Evolutionary conservation across 2,888 invertebrate genomes (phyloP), one percentile per base, ranked within the genome.

Genomic region (Malacosoma neustria): DNA sequence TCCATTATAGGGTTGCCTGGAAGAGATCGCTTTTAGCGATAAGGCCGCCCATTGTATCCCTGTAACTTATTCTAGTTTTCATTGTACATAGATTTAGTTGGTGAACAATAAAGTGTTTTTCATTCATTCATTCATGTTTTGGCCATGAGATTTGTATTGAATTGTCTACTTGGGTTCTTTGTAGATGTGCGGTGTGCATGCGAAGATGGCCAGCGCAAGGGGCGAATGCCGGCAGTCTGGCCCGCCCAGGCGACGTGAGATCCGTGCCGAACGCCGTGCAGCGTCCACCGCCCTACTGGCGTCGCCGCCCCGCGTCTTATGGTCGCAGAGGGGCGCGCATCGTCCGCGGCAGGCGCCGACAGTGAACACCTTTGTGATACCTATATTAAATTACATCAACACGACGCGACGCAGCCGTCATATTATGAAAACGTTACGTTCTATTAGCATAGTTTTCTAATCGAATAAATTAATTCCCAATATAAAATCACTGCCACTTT

Each of bases 121-220:
- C n/a, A n/a, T n/a, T n/a, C n/a, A n/a, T n/a, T n/a, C n/a, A n/a
- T n/a, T n/a, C n/a, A n/a, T n/a, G n/a, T n/a, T n/a, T n/a, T n/a
- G n/a, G n/a, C n/a, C n/a, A n/a, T n/a, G n/a, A n/a, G n/a, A n/a
- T n/a, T n/a, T n/a, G n/a, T n/a, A n/a, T n/a, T n/a, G n/a, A n/a
- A n/a, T n/a, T n/a, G n/a, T n/a, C n/a, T n/a, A n/a, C n/a, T n/a
- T n/a, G n/a, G n/a, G n/a, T n/a, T n/a, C n/a, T n/a, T n/a, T n/a
- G n/a, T 46, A 85, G 85, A 53, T 85, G 85, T 49, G 46, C 79
- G 34, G 85, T 85, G 30, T 85, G 84, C 42, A 81, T 75, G 67
- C 60, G 80, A 42, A 59, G 67, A 14, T 64, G 64, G 48, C 72
- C 72, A 3, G 60, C 60, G 2, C 49, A 59, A 14, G 50, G 55